A percentile compares a stretch with the other conserved stretches of the same genome.
Evolutionary conservation across 2,888 invertebrate genomes (phyloP).

Genomic region (Philereme vetulata): DNA sequence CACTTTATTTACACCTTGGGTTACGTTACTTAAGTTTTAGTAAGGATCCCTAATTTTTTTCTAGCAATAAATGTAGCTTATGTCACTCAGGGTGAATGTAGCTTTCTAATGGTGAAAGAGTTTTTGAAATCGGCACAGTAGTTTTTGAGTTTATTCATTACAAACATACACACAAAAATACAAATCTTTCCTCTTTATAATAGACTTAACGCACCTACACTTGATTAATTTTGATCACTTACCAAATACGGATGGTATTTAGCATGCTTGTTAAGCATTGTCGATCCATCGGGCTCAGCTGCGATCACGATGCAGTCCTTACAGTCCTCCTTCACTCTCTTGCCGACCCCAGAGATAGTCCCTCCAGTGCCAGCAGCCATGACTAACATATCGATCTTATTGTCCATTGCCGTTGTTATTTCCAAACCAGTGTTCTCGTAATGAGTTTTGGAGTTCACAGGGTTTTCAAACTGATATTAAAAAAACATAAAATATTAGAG

Average conservation of each 20-base stretch:
- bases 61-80: too few species aligned
- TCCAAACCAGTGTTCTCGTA: slow-evolving; percentile 96
- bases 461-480: slow-evolving; percentile 88
- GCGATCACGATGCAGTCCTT: slow-evolving; percentile 90
- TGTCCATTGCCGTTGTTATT: slow-evolving; percentile 87
- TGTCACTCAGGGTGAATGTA: too few species aligned
- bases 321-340: slow-evolving; percentile 91
- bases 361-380: slow-evolving; percentile 96
- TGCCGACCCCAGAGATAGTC: slow-evolving; percentile 93
- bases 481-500: neutral
- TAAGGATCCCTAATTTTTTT: too few species aligned
- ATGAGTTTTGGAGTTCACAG: slow-evolving; percentile 96
- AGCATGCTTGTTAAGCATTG: slow-evolving; percentile 85
- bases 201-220: too few species aligned
- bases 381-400: slow-evolving; percentile 90
- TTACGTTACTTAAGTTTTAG: too few species aligned
- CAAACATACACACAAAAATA: too few species aligned
- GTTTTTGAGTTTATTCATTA: too few species aligned
- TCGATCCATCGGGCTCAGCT: slow-evolving; percentile 91
- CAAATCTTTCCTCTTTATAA: too few species aligned
- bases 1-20: too few species aligned
- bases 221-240: slow-evolving; percentile 23
- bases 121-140: too few species aligned
- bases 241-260: slow-evolving; percentile 43
- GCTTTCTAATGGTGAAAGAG: too few species aligned